Conservation (phyloP, 2,797 vertebrate genomes). For the Limnodromus scolopaceus region DNA sequence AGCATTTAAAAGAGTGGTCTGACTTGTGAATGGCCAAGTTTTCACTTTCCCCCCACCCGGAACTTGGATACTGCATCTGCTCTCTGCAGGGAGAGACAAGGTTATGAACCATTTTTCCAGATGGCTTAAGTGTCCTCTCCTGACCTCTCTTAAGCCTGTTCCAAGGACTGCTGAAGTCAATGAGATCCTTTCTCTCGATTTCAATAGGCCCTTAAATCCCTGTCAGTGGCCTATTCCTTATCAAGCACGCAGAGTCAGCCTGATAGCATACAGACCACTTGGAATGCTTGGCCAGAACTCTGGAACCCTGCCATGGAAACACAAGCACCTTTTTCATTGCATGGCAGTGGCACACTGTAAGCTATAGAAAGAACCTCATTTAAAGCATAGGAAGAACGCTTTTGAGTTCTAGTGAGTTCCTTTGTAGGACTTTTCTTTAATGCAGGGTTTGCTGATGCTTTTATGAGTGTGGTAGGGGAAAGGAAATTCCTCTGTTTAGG, state of each 20-base stretch:
- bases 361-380: not conserved
- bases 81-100: not conserved
- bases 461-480: not conserved
- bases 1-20: not conserved
- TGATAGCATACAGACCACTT: not conserved
- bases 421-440: not conserved
- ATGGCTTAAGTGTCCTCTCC: constrained; percentile 13
- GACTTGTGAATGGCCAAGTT: not conserved
- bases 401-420: not conserved
- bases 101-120: constrained; percentile 1
- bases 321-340: not conserved
- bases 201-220: not conserved
- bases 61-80: not conserved
- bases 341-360: not conserved
- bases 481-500: not conserved
- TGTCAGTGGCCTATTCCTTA: not conserved
- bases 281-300: not conserved
- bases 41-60: not conserved
- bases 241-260: not conserved
- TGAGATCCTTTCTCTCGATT: not conserved
- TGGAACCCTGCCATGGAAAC: not conserved
- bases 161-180: constrained; percentile 15
- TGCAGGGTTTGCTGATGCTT: not conserved
- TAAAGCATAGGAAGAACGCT: not conserved
- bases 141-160: too few relatives aligned